phyloP scores from a whole-genome alignment of 2,888 invertebrate genomes.

The Nemapogon koenigi region DNA sequence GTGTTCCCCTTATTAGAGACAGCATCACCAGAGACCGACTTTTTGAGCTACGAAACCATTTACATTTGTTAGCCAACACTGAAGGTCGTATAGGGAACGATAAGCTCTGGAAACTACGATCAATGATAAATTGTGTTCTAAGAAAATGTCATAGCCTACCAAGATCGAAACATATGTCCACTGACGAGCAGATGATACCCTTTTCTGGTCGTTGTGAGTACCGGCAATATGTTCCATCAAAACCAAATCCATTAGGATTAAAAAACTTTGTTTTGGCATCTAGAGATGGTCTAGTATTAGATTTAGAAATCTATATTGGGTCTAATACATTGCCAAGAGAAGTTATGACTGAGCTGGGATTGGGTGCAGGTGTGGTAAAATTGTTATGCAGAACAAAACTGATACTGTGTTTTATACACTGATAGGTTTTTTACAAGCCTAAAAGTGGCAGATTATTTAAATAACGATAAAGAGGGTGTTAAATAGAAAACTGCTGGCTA shows the following conservation, averaged over 20 bases:
- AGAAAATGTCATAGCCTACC: slow-evolving; percentile 11
- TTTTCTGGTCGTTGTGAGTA: slow-evolving; percentile 19
- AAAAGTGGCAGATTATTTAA: slow-evolving; percentile 3
- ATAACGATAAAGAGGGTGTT: no score
- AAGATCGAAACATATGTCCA: slow-evolving; percentile 10
- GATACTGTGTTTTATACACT: no score
- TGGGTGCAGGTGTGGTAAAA: slow-evolving; percentile 17
- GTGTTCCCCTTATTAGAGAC: slow-evolving; percentile 6
- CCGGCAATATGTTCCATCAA: slow-evolving; percentile 20
- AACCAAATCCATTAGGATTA: slow-evolving; percentile 25
- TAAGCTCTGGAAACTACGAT: slow-evolving; percentile 17
- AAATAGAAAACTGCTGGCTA: slow-evolving; percentile 19
- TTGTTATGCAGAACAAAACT: slow-evolving; percentile 17
- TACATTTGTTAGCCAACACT: slow-evolving; percentile 5
- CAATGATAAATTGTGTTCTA: slow-evolving; percentile 14
- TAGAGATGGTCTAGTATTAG: slow-evolving; percentile 17
- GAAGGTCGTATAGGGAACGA: slow-evolving; percentile 8
- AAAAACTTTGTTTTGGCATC: slow-evolving; percentile 29
- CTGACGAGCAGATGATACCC: slow-evolving; percentile 24
- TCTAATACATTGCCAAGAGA: slow-evolving; percentile 11
- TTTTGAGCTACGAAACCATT: slow-evolving; percentile 7
- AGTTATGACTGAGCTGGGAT: slow-evolving; percentile 14
- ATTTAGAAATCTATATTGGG: slow-evolving; percentile 19
- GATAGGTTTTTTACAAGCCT: slow-evolving; percentile 16
- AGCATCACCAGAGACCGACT: slow-evolving; percentile 13